These are phyloP conservation scores for Leptopilina syphax DNA, from an alignment of 2,888 invertebrate species.

Conservation along the genomic window DNA sequence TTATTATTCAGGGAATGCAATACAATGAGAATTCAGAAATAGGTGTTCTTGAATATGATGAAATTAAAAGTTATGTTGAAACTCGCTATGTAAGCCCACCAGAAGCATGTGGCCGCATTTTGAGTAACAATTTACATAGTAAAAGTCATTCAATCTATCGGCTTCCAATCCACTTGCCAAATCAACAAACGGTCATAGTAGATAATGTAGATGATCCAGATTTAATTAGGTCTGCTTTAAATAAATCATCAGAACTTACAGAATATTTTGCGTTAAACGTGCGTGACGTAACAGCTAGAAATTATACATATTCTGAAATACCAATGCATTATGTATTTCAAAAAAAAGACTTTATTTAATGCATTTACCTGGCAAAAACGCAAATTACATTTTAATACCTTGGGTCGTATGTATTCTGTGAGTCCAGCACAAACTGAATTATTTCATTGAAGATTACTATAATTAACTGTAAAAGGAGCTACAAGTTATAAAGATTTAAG, in stretches of 20 bases:
- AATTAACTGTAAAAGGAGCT: conserved; percentile 59
- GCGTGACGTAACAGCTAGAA: not conserved
- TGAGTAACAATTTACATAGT: too few species aligned
- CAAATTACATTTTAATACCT: not conserved
- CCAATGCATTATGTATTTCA: not conserved
- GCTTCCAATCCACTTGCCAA: too few species aligned
- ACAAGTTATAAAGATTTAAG: conserved; percentile 58
- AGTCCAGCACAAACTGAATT: conserved; percentile 58
- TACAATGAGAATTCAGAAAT: not conserved
- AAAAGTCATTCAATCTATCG: too few species aligned
- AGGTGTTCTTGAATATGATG: conserved; percentile 7
- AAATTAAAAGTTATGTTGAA: conserved; percentile 1
- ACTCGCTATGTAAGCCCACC: not conserved
- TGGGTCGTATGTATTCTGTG: not conserved
- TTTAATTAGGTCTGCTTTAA: too few species aligned
- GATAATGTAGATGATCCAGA: too few species aligned
- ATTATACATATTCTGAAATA: conserved; percentile 12
- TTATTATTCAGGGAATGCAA: not conserved
- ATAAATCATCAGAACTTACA: too few species aligned
- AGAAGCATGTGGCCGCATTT: conserved; percentile 67
- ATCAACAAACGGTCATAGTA: too few species aligned
- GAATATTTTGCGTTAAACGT: too few species aligned
- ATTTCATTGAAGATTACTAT: conserved; percentile 61
- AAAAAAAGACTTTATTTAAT: not conserved
- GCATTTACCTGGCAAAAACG: not conserved